Conservation (phyloP, 2,888 invertebrate genomes). For the Spodoptera picta region DNA sequence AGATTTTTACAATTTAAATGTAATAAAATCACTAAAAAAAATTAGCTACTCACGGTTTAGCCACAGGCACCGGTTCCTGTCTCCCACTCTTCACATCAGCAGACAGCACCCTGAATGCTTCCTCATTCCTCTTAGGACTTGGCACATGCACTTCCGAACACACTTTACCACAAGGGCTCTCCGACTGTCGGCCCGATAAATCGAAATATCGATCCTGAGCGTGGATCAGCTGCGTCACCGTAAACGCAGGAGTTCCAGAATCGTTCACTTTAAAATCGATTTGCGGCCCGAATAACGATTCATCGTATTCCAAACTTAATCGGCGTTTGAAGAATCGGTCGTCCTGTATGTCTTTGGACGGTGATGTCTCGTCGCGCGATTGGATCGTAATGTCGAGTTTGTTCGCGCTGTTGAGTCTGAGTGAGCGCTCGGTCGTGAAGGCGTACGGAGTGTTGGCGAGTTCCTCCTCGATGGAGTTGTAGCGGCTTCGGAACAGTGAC, state of each 20-base stretch:
- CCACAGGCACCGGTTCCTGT: slow-evolving; percentile 55
- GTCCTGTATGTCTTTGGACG: slow-evolving; percentile 79
- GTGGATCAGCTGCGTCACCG: slow-evolving; percentile 82
- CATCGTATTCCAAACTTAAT: slow-evolving; percentile 65
- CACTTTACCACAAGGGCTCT: slow-evolving; percentile 58
- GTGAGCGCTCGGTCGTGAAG: slow-evolving; percentile 78
- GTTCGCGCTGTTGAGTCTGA: slow-evolving; percentile 65
- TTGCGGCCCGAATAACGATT: slow-evolving; percentile 73
- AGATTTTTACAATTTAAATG: too few relatives aligned
- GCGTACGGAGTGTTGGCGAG: slow-evolving; percentile 87
- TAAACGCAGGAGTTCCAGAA: slow-evolving; percentile 76
- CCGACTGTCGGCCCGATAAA: slow-evolving; percentile 69
- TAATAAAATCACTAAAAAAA: neutral
- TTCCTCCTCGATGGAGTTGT: slow-evolving; percentile 86
- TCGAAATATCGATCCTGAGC: slow-evolving; percentile 85
- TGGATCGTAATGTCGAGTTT: slow-evolving; percentile 78
- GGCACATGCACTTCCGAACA: slow-evolving; percentile 67
- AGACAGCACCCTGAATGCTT: slow-evolving; percentile 73
- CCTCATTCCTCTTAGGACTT: slow-evolving; percentile 61
- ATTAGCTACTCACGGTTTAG: slow-evolving; percentile 67
- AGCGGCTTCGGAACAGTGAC: slow-evolving; percentile 83
- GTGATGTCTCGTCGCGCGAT: slow-evolving; percentile 66
- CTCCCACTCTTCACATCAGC: slow-evolving; percentile 60
- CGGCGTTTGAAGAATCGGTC: slow-evolving; percentile 76
- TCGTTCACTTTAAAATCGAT: slow-evolving; percentile 67